These are phyloP conservation scores for Aphaenogaster floridana DNA, from an alignment of 1,140 invertebrate species.

Conservation along the genomic window DNA sequence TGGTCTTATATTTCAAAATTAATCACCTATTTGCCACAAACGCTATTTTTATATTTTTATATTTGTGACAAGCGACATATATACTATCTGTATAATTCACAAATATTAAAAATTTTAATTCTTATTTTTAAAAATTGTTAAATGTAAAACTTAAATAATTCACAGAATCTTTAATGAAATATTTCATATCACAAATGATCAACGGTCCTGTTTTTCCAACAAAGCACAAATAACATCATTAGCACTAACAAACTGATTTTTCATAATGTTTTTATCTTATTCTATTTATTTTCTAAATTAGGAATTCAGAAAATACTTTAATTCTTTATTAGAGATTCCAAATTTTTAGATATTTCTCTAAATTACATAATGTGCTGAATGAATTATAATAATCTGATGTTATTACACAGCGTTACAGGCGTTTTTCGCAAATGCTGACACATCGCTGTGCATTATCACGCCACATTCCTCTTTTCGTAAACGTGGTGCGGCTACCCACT, in stretches of 20 bases:
- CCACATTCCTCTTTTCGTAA: constrained; percentile 40
- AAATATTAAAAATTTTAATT: not conserved
- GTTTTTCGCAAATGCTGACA: constrained; percentile 52
- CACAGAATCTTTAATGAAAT: not conserved
- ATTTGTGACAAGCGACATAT: not conserved
- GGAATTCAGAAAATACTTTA: no score
- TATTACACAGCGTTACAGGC: not conserved
- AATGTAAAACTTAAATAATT: not conserved
- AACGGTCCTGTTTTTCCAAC: not conserved
- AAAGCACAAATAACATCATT: not conserved
- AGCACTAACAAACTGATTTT: not conserved
- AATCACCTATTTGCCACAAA: not conserved
- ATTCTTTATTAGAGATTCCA: not conserved
- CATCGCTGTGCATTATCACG: constrained; percentile 40
- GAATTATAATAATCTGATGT: constrained; percentile 19
- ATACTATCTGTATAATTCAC: not conserved
- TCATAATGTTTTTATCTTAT: not conserved
- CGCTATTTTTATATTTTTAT: not conserved
- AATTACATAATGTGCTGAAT: not conserved
- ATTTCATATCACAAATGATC: not conserved
- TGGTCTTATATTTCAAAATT: not conserved
- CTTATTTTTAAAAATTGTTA: not conserved
- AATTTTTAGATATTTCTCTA: constrained; percentile 11
- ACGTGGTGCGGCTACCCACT: constrained; percentile 35
- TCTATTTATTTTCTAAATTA: not conserved